Conservation (phyloP, 1,140 invertebrate species). For the Cydia splendana region DNA sequence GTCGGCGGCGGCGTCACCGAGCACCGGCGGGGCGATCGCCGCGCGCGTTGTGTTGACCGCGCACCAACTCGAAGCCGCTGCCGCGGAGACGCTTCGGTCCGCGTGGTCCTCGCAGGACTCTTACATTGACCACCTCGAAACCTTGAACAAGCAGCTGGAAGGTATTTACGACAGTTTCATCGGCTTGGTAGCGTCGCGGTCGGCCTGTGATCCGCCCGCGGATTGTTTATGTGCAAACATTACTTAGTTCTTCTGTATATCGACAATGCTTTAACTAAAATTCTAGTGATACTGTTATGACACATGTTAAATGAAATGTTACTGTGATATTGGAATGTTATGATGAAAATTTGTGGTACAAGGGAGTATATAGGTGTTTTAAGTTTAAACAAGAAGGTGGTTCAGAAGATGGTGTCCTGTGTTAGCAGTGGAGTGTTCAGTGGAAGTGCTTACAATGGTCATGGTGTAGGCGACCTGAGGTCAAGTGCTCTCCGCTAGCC, state of each 20-base stretch:
- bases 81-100: slow-evolving; percentile 71
- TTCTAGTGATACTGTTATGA: slow-evolving; percentile 71
- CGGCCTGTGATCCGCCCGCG: slow-evolving; percentile 57
- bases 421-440: slow-evolving; percentile 74
- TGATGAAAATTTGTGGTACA: slow-evolving; percentile 62
- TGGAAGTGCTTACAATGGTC: slow-evolving; percentile 63
- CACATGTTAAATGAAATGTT: slow-evolving; percentile 59
- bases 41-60: slow-evolving; percentile 74
- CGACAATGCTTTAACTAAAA: slow-evolving; percentile 80
- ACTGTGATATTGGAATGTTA: slow-evolving; percentile 70
- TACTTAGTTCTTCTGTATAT: slow-evolving; percentile 68
- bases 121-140: slow-evolving; percentile 78
- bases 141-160: slow-evolving; percentile 79
- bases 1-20: slow-evolving; percentile 62
- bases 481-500: slow-evolving; percentile 61
- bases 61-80: slow-evolving; percentile 70
- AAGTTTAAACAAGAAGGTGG: slow-evolving; percentile 42
- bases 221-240: slow-evolving; percentile 42
- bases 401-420: slow-evolving; percentile 65
- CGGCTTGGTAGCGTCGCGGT: slow-evolving; percentile 72
- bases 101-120: slow-evolving; percentile 77
- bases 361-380: slow-evolving; percentile 74
- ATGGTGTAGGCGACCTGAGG: slow-evolving; percentile 45
- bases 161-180: slow-evolving; percentile 78
- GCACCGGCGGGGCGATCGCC: slow-evolving; percentile 61